A percentile compares a stretch with the other conserved stretches of the same genome.
Conservation (phyloP, 2,797 vertebrate species). For the Thaleichthys pacificus region DNA sequence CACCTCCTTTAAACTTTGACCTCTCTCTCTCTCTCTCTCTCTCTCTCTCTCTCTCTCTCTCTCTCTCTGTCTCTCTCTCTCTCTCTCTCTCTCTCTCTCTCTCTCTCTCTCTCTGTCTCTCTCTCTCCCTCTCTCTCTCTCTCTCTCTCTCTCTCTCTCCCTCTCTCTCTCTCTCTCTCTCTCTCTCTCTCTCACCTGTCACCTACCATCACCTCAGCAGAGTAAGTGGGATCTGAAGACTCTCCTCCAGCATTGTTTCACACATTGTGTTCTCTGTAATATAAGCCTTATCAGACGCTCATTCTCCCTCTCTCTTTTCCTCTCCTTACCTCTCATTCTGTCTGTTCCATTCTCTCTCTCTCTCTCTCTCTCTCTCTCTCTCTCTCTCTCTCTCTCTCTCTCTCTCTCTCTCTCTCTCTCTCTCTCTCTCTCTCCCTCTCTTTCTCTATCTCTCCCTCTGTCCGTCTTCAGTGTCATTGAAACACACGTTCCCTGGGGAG, state of each 20-base stretch:
- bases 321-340: neutral
- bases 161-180: conserved; percentile 19
- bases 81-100: conserved; percentile 29
- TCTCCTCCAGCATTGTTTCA: too few species aligned
- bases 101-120: conserved; percentile 26
- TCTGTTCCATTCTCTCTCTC: neutral
- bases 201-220: too few species aligned
- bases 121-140: conserved; percentile 52
- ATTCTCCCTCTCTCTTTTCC: neutral
- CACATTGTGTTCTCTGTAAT: too few species aligned
- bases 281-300: too few species aligned
- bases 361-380: neutral
- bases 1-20: conserved; percentile 53
- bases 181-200: neutral
- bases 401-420: neutral
- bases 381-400: neutral
- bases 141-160: conserved; percentile 50
- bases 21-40: conserved; percentile 48
- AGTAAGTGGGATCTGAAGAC: too few species aligned
- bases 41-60: conserved; percentile 28
- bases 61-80: conserved; percentile 35
- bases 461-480: neutral
- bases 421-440: neutral
- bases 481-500: neutral
- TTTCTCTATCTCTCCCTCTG: neutral